These are phyloP conservation scores for Drosophila hamatofila DNA, from an alignment of 2,888 invertebrate genomes.

Conservation along the genomic window DNA sequence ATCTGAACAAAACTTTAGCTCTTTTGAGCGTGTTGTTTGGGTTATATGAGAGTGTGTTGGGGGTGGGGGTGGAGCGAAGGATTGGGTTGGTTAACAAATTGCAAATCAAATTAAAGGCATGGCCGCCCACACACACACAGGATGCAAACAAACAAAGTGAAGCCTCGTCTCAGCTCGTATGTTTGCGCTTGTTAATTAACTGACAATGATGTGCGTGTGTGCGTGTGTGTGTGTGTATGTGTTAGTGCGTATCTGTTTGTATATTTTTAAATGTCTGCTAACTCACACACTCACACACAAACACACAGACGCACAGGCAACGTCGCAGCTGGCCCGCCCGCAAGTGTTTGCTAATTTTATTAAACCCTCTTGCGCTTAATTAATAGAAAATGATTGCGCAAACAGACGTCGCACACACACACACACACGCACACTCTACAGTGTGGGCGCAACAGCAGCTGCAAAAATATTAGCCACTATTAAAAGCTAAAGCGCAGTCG, in stretches of 20 bases:
- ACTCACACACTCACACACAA: constrained; percentile 14
- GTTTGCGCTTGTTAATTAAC: constrained; percentile 73
- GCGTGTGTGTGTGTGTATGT: constrained; percentile 19
- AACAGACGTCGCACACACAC: constrained; percentile 57
- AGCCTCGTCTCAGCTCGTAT: constrained; percentile 24
- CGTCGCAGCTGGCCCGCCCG: constrained; percentile 40
- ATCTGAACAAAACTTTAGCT: constrained; percentile 10
- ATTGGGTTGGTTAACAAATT: constrained; percentile 36
- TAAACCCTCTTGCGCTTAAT: constrained; percentile 79
- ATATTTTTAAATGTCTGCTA: constrained; percentile 60
- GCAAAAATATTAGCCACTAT: constrained; percentile 69
- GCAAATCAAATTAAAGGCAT: constrained; percentile 67
- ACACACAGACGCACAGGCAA: constrained; percentile 4
- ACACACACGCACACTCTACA: constrained; percentile 18
- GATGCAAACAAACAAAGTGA: constrained; percentile 47
- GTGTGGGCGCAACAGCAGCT: constrained; percentile 34
- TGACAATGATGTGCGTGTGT: constrained; percentile 59
- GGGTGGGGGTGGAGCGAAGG: no score
- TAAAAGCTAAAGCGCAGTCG: constrained; percentile 57
- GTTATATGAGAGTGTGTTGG: no score
- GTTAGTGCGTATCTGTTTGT: constrained; percentile 24
- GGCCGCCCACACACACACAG: constrained; percentile 18
- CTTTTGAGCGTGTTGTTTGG: background rate
- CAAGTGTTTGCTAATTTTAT: constrained; percentile 79
- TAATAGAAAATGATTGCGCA: constrained; percentile 79